These are phyloP conservation scores for Muschampia plurimacula DNA, from an alignment of 2,888 invertebrate genomes.

Conservation along the genomic window DNA sequence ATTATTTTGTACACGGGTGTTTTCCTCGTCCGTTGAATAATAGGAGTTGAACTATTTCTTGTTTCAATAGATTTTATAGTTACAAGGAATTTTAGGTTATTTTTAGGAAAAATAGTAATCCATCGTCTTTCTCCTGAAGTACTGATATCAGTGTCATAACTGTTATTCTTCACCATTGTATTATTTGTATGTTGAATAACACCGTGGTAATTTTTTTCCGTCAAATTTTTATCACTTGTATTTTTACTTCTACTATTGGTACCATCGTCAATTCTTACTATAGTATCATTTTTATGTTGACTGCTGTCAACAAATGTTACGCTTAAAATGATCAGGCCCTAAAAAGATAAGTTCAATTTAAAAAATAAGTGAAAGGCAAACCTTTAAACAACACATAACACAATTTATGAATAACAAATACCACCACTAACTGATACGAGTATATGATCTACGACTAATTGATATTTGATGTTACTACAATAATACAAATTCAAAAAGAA, in stretches of 20 bases:
- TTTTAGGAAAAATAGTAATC: constrained; percentile 4
- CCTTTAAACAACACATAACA: too few relatives aligned
- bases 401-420: too few relatives aligned
- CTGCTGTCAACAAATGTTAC: neutral
- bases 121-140: neutral
- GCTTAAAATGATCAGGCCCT: neutral
- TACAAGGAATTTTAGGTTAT: neutral
- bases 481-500: neutral
- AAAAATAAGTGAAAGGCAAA: neutral
- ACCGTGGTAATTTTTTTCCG: neutral
- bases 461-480: neutral
- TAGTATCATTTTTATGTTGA: neutral
- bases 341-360: neutral
- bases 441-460: too few relatives aligned
- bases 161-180: neutral
- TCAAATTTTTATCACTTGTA: too few relatives aligned
- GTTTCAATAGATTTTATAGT: constrained; percentile 2
- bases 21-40: neutral
- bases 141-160: neutral
- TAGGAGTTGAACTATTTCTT: neutral
- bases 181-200: neutral
- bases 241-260: neutral
- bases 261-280: neutral
- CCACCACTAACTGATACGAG: too few relatives aligned
- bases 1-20: constrained; percentile 2